Evolutionary conservation across 2,797 vertebrate species (phyloP).

Genomic region (Choloepus didactylus): DNA sequence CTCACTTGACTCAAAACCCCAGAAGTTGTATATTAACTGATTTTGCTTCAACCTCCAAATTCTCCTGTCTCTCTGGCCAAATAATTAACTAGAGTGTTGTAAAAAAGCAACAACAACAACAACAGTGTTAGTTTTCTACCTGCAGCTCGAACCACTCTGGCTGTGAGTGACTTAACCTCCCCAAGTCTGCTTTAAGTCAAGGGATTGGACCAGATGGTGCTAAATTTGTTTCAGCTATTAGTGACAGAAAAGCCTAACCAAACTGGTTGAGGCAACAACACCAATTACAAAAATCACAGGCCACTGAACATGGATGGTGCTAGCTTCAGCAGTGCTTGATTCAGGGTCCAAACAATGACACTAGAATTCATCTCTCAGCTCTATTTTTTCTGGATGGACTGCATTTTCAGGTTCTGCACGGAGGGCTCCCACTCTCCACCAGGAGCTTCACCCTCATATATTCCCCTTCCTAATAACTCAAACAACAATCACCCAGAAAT

Average conservation of each 20-base stretch:
- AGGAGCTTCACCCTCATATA: background rate
- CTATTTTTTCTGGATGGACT: background rate
- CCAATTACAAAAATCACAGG: background rate
- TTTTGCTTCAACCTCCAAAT: background rate
- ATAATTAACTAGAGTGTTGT: background rate
- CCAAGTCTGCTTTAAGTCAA: background rate
- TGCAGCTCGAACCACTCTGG: background rate
- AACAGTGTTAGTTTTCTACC: background rate
- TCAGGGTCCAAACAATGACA: background rate
- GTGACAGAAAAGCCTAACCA: background rate
- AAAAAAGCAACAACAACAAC: too few relatives aligned
- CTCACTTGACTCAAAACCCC: slow-evolving; percentile 16
- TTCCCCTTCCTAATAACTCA: background rate
- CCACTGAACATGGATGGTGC: background rate
- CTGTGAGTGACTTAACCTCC: background rate
- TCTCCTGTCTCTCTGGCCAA: background rate
- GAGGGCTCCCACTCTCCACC: background rate
- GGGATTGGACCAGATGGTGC: background rate
- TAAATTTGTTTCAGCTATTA: background rate
- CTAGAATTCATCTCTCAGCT: background rate
- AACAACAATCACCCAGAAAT: background rate
- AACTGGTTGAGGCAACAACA: background rate
- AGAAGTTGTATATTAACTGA: background rate
- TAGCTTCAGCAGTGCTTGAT: background rate
- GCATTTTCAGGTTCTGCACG: background rate